These are phyloP conservation scores for Leptinotarsa rubiginosa DNA, from an alignment of 2,888 invertebrate species.

Conservation along the genomic window DNA sequence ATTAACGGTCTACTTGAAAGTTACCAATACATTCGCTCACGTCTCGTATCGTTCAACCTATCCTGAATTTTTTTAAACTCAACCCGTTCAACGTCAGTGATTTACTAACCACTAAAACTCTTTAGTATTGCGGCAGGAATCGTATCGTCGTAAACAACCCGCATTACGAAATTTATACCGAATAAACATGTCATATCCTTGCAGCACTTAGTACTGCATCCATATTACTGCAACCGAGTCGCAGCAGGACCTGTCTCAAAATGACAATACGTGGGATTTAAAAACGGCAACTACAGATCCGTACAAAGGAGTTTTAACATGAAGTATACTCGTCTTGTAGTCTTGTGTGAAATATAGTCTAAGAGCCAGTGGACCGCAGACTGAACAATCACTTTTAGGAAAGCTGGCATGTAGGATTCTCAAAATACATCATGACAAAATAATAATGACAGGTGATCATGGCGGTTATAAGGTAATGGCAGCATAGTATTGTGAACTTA, in stretches of 20 bases:
- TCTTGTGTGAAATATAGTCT: too few relatives aligned
- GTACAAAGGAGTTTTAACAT: background rate
- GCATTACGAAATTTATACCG: conserved; percentile 19
- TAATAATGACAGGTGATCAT: too few relatives aligned
- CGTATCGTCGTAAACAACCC: conserved; percentile 10
- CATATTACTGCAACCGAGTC: conserved; percentile 17
- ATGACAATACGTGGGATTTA: conserved; percentile 15
- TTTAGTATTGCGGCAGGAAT: conserved; percentile 17
- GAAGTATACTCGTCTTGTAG: too few relatives aligned
- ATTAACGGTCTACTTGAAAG: too few relatives aligned
- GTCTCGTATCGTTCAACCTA: background rate
- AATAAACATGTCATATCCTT: conserved; percentile 20
- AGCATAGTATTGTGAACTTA: too few relatives aligned
- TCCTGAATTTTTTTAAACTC: background rate
- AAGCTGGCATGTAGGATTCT: too few relatives aligned
- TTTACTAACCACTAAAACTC: conserved; percentile 13
- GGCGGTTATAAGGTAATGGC: too few relatives aligned
- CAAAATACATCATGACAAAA: too few relatives aligned
- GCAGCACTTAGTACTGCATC: conserved; percentile 18
- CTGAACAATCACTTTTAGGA: too few relatives aligned
- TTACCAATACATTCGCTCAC: too few relatives aligned
- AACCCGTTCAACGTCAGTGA: conserved; percentile 3
- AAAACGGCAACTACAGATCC: background rate
- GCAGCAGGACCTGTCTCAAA: conserved; percentile 16
- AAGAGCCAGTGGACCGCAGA: too few relatives aligned